Conservation (phyloP, 2,113 vertebrate genomes). For the Triplophysa siluroides region DNA sequence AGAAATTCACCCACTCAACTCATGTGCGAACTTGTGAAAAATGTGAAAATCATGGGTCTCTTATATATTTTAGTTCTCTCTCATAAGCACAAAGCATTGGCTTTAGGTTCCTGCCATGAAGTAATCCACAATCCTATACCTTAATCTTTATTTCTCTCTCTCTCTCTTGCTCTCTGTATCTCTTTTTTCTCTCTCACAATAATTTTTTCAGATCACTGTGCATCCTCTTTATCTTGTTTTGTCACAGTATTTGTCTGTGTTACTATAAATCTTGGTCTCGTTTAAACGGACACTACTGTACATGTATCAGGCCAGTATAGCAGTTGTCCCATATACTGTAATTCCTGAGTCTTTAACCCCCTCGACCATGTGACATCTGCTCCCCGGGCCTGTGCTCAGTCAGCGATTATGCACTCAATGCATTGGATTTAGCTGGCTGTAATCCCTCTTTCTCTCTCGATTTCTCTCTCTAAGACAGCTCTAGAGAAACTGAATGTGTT, state of each 20-base stretch:
- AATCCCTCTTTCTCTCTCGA: conserved; percentile 64
- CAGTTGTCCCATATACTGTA: conserved; percentile 67
- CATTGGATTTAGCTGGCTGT: conserved; percentile 75
- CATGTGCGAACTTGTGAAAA: too few species aligned
- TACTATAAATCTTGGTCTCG: neutral
- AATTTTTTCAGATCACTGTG: conserved; percentile 23
- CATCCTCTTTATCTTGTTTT: neutral
- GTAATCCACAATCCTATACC: conserved; percentile 41
- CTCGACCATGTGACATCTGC: conserved; percentile 77
- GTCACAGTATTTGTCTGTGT: neutral
- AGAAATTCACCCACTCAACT: too few species aligned
- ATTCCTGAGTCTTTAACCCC: conserved; percentile 70
- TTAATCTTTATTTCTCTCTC: neutral
- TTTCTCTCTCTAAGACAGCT: conserved; percentile 52
- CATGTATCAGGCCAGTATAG: conserved; percentile 64
- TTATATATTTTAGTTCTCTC: neutral
- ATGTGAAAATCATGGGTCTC: neutral
- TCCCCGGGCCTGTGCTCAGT: conserved; percentile 64
- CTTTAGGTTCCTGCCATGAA: conserved; percentile 13
- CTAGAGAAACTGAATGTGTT: conserved; percentile 10
- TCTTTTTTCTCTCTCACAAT: conserved; percentile 16
- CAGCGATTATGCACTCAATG: conserved; percentile 75
- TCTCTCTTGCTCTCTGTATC: neutral
- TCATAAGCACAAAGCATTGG: conserved; percentile 11
- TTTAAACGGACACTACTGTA: conserved; percentile 15